phyloP scores from a whole-genome alignment of 2,113 vertebrate species.

The Pantherophis guttatus region DNA sequence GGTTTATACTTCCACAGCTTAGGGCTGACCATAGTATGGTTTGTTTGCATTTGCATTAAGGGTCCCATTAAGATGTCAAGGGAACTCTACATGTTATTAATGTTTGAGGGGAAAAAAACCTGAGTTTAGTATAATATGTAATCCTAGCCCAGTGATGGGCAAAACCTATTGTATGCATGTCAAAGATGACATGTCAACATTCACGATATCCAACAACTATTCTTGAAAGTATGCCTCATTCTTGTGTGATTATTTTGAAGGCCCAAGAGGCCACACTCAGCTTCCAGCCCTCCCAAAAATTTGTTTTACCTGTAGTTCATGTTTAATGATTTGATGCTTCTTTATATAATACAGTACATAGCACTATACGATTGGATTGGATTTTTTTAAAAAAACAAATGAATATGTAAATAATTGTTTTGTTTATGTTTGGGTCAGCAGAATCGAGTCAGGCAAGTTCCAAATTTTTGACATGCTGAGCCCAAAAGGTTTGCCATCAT shows the following conservation, averaged over 20 bases:
- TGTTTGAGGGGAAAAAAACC: not conserved
- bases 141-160: not conserved
- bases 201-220: not conserved
- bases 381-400: not conserved
- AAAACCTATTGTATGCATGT: not conserved
- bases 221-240: not conserved
- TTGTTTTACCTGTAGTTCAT: not conserved
- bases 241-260: not conserved
- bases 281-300: not conserved
- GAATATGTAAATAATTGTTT: not conserved
- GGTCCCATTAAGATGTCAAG: not conserved
- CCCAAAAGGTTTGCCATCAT: not conserved
- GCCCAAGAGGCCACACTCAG: not conserved
- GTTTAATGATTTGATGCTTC: not conserved
- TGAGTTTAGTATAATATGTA: not conserved
- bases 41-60: not conserved
- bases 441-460: not conserved
- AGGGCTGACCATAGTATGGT: not conserved
- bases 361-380: not conserved
- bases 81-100: not conserved
- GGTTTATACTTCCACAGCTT: not conserved
- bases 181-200: not conserved
- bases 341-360: not conserved
- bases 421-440: not conserved
- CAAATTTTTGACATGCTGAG: not conserved